Evolutionary conservation across 2,888 invertebrate genomes (phyloP), one percentile per base, ranked within the genome.

Genomic region (Cataglyphis rosenhaueri): DNA sequence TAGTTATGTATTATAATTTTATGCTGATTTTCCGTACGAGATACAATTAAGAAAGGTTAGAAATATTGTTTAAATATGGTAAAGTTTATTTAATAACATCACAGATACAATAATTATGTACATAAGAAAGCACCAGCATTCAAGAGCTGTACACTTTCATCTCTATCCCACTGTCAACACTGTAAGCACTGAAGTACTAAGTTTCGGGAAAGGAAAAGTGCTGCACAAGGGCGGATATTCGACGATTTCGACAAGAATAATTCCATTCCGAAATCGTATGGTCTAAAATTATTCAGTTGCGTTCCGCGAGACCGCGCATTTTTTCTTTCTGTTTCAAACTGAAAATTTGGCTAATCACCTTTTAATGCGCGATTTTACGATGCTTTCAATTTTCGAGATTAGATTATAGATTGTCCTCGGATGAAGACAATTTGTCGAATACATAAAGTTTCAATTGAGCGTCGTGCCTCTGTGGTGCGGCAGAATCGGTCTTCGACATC

Each of bases 91-190:
- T 92, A 92, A 93, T 94, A 93, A 94, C 93, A 93, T 94, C 93
- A 94, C 94, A 94, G 94, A 94, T 94, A 94, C 92, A 93, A 93
- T 94, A 93, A 94, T 93, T 93, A 94, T 94, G 91, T 94, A 93
- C 94, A 94, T 90, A 92, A 90, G 86, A 89, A 88, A 89, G 84
- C 84, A 85, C 44, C 84, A 86, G 84, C 85, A 70, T 29, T 25
- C 29, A 70, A 59, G 57, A 75, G 70, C 84, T 76, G 82, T 64
- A 84, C 90, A 84, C 88, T 86, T 86, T 83, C 88, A 84, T 71
- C 88, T 86, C 88, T 86, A 88, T 84, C 88, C 81, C 88, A 88
- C 88, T 90, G 88, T 92, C 91, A 91, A 91, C 78, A 79, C 71
- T 91, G 85, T 91, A 91, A 93, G 92, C 92, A 93, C 91, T 91